Evolutionary conservation across 2,888 invertebrate species (phyloP), one percentile per base, ranked within the genome.

Genomic region (Heliconius hortense): DNA sequence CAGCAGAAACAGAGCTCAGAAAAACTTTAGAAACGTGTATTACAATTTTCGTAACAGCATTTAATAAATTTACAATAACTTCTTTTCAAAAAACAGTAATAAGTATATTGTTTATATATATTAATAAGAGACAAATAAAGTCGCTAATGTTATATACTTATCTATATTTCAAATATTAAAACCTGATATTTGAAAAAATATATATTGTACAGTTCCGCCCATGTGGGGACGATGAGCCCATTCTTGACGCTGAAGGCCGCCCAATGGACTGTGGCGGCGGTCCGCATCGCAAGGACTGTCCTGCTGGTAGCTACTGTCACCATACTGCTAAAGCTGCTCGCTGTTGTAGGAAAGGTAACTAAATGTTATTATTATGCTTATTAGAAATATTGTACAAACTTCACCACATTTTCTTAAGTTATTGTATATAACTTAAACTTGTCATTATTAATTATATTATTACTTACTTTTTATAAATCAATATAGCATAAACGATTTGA

Each of bases 271-370:
- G 98, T 85, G 97, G 97, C 39, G 96, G 96, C 75, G 97, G 97
- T 0, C 96, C 96, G 0, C 95, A 96, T 79, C 93, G 97, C 48
- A 96, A 96, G 84, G 96, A 97, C 86, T 98, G 98, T 84, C 98
- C 98, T 0, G 95, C 96, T 24, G 96, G 96, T 80, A 97, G 96
- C 85, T 98, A 97, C 88, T 98, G 98, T 85, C 98, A 98, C 88
- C 97, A 97, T 84, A 97, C 97, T 0, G 92, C 96, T 66, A 95
- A 96, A 83, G 97, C 97, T 81, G 97, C 97, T 68, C 95, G 97
- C 74, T 98, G 98, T 87, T 98, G 98, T 86, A 95, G 95, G 81
- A 97, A 98, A 95, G 97, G 97, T 97, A 82, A 72, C 2, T 48
- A 56, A 28, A 39, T 35, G 7, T 35, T 63, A 21, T 26, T 7